Evolutionary conservation across 2,113 vertebrate species (phyloP).

Genomic region (Macrotis lagotis): DNA sequence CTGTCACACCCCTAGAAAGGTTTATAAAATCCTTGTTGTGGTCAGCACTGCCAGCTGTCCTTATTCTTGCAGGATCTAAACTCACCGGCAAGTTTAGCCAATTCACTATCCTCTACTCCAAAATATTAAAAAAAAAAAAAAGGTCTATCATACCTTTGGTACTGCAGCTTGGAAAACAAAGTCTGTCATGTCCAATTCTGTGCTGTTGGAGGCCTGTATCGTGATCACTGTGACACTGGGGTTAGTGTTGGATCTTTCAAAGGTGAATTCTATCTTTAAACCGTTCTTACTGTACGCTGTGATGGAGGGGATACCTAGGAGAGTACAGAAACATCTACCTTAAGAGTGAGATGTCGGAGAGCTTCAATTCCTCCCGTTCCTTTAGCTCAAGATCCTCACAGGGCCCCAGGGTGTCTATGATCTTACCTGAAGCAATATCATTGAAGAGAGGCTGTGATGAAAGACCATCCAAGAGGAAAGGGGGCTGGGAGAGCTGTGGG

Average conservation of each 20-base stretch:
- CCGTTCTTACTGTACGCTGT: constrained; percentile 98
- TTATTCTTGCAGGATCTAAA: not conserved
- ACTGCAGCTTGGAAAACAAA: constrained; percentile 99
- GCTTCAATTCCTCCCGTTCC: constrained; percentile 25
- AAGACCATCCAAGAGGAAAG: constrained; percentile 95
- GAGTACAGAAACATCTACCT: constrained; percentile 52
- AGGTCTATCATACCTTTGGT: constrained; percentile 93
- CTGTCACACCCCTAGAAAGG: not conserved
- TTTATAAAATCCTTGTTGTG: not conserved
- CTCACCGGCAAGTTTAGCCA: not conserved
- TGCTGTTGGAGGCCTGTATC: constrained; percentile 96
- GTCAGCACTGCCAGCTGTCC: not conserved
- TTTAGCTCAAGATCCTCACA: constrained; percentile 3
- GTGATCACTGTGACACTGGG: constrained; percentile 98
- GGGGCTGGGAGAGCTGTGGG: constrained; percentile 89
- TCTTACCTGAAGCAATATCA: constrained; percentile 92
- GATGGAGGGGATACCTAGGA: constrained; percentile 94
- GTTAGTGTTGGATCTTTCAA: constrained; percentile 97
- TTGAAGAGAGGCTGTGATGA: constrained; percentile 94
- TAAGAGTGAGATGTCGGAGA: not conserved
- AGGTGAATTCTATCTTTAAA: constrained; percentile 98
- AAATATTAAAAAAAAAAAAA: constrained; percentile 49
- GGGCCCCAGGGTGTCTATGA: not conserved
- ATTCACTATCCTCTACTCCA: constrained; percentile 49
- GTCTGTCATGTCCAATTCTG: constrained; percentile 97